Conservation (phyloP, 1,140 invertebrate species). For the Monochamus saltuarius region DNA sequence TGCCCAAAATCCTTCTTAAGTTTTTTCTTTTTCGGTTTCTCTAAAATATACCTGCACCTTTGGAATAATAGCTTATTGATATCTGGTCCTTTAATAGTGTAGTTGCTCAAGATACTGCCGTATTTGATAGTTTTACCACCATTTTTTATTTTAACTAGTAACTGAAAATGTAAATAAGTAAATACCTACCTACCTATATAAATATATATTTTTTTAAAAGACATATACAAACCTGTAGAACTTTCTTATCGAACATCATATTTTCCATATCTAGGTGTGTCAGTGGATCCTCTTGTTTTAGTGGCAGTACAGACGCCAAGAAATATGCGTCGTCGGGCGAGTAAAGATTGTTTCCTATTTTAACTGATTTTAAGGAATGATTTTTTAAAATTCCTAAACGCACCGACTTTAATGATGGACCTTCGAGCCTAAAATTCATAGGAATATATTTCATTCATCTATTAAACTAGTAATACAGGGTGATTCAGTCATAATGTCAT, state of each 20-base stretch:
- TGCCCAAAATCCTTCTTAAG: conserved; percentile 52
- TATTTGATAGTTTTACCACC: conserved; percentile 48
- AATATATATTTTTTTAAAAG: background rate
- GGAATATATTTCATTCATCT: background rate
- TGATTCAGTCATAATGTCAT: background rate
- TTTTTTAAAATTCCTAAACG: conserved; percentile 41
- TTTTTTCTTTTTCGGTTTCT: conserved; percentile 52
- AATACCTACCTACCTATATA: background rate
- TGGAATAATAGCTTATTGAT: conserved; percentile 50
- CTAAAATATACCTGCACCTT: conserved; percentile 52
- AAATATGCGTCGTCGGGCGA: conserved; percentile 47
- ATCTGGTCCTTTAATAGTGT: conserved; percentile 52
- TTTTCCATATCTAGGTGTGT: conserved; percentile 51
- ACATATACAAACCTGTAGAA: conserved; percentile 34
- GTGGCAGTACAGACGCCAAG: conserved; percentile 25
- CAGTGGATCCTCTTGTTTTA: conserved; percentile 34
- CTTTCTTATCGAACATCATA: conserved; percentile 49
- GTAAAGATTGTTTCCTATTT: conserved; percentile 54
- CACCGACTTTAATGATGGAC: conserved; percentile 23
- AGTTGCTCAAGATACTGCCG: conserved; percentile 54
- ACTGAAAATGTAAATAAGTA: conserved; percentile 23
- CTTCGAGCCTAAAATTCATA: conserved; percentile 28
- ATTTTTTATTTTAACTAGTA: conserved; percentile 42
- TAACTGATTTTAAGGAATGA: conserved; percentile 45
- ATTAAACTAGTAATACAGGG: background rate